Percentiles rank a stretch among this genome's conserved stretches.
Evolutionary conservation across 2,113 vertebrate species (phyloP).

Genomic region (Gambusia affinis): DNA sequence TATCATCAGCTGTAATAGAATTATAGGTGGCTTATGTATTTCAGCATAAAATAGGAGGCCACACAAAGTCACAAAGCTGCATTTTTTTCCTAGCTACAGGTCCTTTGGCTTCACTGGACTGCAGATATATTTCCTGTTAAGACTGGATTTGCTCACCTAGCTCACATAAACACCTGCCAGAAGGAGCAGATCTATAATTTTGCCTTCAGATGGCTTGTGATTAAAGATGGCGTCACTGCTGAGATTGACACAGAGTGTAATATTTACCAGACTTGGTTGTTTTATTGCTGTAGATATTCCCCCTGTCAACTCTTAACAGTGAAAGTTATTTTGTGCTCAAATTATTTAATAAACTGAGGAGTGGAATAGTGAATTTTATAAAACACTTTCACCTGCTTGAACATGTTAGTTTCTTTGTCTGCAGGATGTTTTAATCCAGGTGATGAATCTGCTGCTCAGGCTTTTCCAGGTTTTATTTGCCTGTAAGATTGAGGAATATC

Average conservation of each 20-base stretch:
- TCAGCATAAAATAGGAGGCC: neutral
- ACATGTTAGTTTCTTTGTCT: neutral
- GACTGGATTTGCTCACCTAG: neutral
- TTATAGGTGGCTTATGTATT: neutral
- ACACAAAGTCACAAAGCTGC: too few relatives aligned
- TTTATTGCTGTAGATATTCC: neutral
- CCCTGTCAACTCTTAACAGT: neutral
- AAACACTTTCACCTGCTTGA: neutral
- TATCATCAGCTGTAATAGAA: neutral
- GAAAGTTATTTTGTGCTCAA: neutral
- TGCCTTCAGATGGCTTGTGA: neutral
- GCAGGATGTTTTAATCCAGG: neutral
- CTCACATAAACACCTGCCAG: constrained; percentile 2
- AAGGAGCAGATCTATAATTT: neutral
- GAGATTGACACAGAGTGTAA: neutral
- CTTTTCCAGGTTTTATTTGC: neutral
- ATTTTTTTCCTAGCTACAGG: neutral
- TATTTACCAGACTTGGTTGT: neutral
- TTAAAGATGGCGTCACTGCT: neutral
- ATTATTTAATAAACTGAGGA: neutral
- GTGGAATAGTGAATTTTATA: neutral
- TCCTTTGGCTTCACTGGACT: neutral
- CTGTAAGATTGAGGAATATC: neutral
- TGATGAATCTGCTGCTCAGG: neutral
- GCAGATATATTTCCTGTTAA: neutral